Conservation (phyloP, 2,797 vertebrate species). For the Adelosebastes latens region DNA sequence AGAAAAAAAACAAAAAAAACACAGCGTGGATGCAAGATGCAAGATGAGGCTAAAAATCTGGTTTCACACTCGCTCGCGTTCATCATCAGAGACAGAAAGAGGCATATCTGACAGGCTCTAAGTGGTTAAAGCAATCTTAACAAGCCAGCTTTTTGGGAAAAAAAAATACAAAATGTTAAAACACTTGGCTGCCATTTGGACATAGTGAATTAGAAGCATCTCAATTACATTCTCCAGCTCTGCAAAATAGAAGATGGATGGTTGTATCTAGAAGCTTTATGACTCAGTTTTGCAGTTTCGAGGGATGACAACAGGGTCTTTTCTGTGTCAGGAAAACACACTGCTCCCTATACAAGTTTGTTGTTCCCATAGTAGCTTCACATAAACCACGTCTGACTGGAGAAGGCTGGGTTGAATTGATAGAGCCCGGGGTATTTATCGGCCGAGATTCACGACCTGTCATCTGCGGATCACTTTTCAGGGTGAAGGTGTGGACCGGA, state of each 20-base stretch:
- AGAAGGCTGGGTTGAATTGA: conserved; percentile 61
- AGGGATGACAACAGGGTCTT: conserved; percentile 23
- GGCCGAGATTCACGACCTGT: conserved; percentile 66
- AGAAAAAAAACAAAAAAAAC: background rate
- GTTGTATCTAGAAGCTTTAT: conserved; percentile 43
- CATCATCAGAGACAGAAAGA: conserved; percentile 27
- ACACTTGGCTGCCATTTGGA: conserved; percentile 38
- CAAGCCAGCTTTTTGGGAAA: conserved; percentile 26
- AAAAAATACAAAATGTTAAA: conserved; percentile 43
- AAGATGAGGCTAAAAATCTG: conserved; percentile 48
- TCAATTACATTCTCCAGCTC: conserved; percentile 19
- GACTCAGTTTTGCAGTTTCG: conserved; percentile 49
- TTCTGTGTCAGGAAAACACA: conserved; percentile 33
- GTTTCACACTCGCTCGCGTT: conserved; percentile 32
- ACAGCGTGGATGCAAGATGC: background rate
- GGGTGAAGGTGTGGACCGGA: conserved; percentile 51
- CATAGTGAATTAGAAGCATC: conserved; percentile 39
- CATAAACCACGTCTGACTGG: conserved; percentile 66
- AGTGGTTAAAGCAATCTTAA: conserved; percentile 53
- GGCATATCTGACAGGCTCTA: conserved; percentile 45
- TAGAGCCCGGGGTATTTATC: conserved; percentile 59
- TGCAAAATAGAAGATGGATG: conserved; percentile 16
- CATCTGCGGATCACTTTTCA: conserved; percentile 64
- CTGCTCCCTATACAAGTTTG: conserved; percentile 52
- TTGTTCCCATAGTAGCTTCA: conserved; percentile 32